phyloP scores from a whole-genome alignment of 2,888 invertebrate species.

The Tetropium fuscum region DNA sequence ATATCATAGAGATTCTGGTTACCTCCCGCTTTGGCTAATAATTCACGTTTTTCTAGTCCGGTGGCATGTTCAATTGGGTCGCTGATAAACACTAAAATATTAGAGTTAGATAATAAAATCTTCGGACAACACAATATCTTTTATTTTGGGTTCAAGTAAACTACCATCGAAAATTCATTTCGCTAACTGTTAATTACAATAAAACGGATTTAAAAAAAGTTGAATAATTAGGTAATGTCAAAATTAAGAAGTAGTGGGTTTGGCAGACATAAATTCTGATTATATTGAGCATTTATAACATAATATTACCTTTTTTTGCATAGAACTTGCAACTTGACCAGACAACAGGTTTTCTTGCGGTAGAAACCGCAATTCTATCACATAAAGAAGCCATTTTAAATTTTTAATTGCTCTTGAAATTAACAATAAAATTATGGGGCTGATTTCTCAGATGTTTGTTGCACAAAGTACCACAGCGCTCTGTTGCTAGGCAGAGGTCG shows the following conservation, averaged over 20 bases:
- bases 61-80: constrained; percentile 94
- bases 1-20: constrained; percentile 90
- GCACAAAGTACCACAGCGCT: background rate
- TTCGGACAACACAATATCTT: no score
- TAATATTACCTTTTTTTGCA: constrained; percentile 75
- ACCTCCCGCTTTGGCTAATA: constrained; percentile 87
- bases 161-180: no score
- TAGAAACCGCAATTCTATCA: constrained; percentile 76
- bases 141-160: no score
- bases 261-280: constrained; percentile 61
- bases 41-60: constrained; percentile 91
- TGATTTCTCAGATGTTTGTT: no score
- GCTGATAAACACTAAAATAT: constrained; percentile 75
- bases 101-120: constrained; percentile 23
- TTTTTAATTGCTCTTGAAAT: constrained; percentile 4
- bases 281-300: constrained; percentile 29
- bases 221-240: constrained; percentile 61
- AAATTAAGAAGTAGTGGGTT: constrained; percentile 67
- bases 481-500: background rate
- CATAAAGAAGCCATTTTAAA: constrained; percentile 81
- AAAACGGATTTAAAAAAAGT: no score
- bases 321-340: constrained; percentile 72
- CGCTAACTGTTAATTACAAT: no score
- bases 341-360: constrained; percentile 74
- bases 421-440: no score